These are phyloP conservation scores for Allophyes oxyacanthae DNA, from an alignment of 2,888 invertebrate species.

Conservation along the genomic window DNA sequence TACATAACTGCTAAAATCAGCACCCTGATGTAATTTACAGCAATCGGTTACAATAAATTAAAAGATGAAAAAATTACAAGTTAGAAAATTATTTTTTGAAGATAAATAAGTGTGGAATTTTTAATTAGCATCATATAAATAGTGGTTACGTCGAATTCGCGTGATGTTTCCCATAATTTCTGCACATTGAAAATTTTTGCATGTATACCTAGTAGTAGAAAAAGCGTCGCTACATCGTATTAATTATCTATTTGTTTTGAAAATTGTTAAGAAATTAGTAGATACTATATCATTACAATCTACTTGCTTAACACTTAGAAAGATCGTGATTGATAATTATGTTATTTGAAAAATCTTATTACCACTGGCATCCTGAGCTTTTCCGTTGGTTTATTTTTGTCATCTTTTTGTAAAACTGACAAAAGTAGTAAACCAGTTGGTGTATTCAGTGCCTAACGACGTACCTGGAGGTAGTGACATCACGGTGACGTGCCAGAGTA, in stretches of 20 bases:
- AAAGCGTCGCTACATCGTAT: no score
- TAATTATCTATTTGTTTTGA: not conserved
- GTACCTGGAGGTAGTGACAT: constrained; percentile 66
- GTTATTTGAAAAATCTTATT: no score
- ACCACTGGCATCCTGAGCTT: no score
- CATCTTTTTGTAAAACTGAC: constrained; percentile 2
- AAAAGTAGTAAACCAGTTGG: constrained; percentile 18
- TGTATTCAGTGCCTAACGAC: constrained; percentile 34
- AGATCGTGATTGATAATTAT: no score
- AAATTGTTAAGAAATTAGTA: no score
- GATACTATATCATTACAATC: no score
- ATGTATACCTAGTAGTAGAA: no score
- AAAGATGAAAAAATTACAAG: no score
- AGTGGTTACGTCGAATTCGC: not conserved
- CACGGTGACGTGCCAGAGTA: constrained; percentile 61
- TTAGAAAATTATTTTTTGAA: no score
- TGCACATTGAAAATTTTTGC: constrained; percentile 2
- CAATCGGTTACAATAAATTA: constrained; percentile 11
- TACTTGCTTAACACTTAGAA: no score
- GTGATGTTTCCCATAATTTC: constrained; percentile 14
- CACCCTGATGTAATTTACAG: constrained; percentile 5
- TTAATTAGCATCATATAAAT: constrained; percentile 18
- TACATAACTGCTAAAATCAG: no score
- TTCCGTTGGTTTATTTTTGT: constrained; percentile 3
- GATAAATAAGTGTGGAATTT: constrained; percentile 13